These are phyloP conservation scores for Opisthograptis luteolata DNA, from an alignment of 2,888 invertebrate species.

Conservation along the genomic window DNA sequence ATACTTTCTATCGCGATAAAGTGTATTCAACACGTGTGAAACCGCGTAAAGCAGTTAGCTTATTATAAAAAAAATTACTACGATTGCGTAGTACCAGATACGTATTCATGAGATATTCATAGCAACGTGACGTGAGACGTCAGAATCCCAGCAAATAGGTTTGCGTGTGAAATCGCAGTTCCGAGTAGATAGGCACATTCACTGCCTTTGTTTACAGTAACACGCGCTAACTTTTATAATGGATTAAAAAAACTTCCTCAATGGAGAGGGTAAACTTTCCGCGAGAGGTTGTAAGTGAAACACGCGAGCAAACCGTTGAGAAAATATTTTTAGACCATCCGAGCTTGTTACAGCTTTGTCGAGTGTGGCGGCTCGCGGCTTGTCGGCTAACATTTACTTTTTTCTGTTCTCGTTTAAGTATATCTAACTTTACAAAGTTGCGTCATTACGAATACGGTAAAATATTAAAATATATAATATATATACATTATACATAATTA, in stretches of 20 bases:
- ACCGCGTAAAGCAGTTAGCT: too few relatives aligned
- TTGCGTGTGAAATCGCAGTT: constrained; percentile 42
- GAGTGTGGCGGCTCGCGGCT: neutral
- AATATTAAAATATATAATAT: too few relatives aligned
- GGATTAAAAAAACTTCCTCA: constrained; percentile 54
- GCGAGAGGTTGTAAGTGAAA: constrained; percentile 33
- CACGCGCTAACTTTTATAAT: constrained; percentile 46
- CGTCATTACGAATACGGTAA: too few relatives aligned
- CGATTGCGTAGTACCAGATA: constrained; percentile 1
- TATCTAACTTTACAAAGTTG: too few relatives aligned
- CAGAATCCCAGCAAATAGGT: constrained; percentile 18
- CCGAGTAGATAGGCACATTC: constrained; percentile 26
- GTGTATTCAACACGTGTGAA: too few relatives aligned
- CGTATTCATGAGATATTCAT: constrained; percentile 10
- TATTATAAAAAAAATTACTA: too few relatives aligned
- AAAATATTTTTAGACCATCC: constrained; percentile 20
- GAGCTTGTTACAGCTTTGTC: neutral
- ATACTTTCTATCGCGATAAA: too few relatives aligned
- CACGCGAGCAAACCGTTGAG: constrained; percentile 33
- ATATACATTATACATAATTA: too few relatives aligned
- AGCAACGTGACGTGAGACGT: constrained; percentile 16
- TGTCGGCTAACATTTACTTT: too few relatives aligned
- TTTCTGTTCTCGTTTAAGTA: too few relatives aligned
- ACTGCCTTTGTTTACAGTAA: constrained; percentile 34
- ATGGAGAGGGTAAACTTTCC: constrained; percentile 42